A percentile compares a stretch with the other conserved stretches of the same genome.
Conservation (phyloP, 2,888 invertebrate species). For the Lycocerus yunnanus region DNA sequence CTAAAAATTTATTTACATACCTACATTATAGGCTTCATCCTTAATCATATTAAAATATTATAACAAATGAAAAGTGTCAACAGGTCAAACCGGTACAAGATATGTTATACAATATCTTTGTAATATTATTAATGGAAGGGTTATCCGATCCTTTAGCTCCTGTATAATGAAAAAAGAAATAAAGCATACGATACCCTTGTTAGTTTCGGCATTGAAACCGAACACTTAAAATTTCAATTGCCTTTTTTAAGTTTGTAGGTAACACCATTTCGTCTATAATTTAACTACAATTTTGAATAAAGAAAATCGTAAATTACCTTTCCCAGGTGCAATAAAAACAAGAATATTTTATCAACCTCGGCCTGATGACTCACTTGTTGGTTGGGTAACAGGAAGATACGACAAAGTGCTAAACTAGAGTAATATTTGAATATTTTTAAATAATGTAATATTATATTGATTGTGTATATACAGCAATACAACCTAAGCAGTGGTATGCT, state of each 20-base stretch:
- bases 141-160: neutral
- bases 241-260: neutral
- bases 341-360: neutral
- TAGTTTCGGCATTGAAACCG: neutral
- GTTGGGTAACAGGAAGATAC: too few species aligned
- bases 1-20: neutral
- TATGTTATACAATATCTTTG: neutral
- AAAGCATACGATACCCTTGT: neutral
- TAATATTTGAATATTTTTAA: too few species aligned
- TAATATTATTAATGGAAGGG: neutral
- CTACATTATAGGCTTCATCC: neutral
- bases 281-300: neutral
- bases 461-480: too few species aligned
- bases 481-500: too few species aligned
- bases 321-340: neutral
- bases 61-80: neutral
- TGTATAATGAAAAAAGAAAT: neutral
- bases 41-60: neutral
- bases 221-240: neutral
- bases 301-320: neutral
- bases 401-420: too few species aligned
- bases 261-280: neutral
- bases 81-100: constrained; percentile 2
- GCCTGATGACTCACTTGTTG: too few species aligned
- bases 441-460: too few species aligned